Evolutionary conservation across 1,140 invertebrate genomes (phyloP).

Genomic region (Dendrolimus kikuchii): DNA sequence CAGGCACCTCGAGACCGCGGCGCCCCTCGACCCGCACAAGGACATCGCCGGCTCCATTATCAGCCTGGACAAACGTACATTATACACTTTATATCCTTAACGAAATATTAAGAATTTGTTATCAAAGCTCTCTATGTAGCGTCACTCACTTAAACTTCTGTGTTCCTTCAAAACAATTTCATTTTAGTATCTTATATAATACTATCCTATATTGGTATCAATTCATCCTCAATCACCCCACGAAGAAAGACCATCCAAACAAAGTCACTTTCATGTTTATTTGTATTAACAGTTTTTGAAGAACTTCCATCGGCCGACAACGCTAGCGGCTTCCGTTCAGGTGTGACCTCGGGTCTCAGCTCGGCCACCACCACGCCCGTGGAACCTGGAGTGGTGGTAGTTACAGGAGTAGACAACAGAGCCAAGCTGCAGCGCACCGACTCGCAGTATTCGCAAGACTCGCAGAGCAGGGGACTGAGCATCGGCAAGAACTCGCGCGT

Average conservation of each 20-base stretch:
- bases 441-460: conserved; percentile 63
- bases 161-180: too few species aligned
- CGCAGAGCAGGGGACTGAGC: conserved; percentile 24
- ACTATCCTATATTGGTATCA: too few species aligned
- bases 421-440: conserved; percentile 53
- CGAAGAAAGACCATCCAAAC: too few species aligned
- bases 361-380: conserved; percentile 57
- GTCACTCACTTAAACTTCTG: too few species aligned
- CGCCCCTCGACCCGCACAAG: conserved; percentile 83
- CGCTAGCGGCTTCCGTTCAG: conserved; percentile 61
- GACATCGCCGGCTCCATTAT: conserved; percentile 88
- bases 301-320: conserved; percentile 73
- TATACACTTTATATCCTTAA: conserved; percentile 2
- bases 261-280: not conserved
- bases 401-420: conserved; percentile 24
- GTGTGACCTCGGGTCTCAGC: conserved; percentile 52
- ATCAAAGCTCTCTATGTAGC: too few species aligned
- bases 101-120: too few species aligned
- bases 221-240: too few species aligned
- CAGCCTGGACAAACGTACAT: conserved; percentile 88
- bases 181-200: too few species aligned
- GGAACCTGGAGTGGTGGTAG: conserved; percentile 27
- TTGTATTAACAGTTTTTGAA: conserved; percentile 74
- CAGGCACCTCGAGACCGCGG: conserved; percentile 81
- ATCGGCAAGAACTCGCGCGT: conserved; percentile 53